phyloP scores from a whole-genome alignment of 1,140 invertebrate genomes.

The Bombyx mori region DNA sequence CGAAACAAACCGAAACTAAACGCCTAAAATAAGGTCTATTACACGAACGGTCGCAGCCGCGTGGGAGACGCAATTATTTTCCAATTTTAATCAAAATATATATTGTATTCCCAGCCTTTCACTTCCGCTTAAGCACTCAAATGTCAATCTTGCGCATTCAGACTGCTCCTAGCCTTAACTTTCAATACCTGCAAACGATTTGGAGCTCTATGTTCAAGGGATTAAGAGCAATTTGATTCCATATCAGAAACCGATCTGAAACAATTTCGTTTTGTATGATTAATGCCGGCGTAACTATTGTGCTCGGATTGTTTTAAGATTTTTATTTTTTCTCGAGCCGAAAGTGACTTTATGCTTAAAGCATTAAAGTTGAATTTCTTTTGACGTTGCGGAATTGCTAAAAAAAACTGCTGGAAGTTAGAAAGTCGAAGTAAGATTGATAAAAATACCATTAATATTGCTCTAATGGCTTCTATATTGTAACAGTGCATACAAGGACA shows the following conservation, averaged over 20 bases:
- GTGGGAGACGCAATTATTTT: constrained; percentile 68
- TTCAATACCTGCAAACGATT: constrained; percentile 6
- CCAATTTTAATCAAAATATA: constrained; percentile 67
- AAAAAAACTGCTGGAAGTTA: constrained; percentile 31
- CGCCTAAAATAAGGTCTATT: constrained; percentile 45
- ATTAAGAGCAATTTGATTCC: constrained; percentile 2
- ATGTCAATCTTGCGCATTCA: constrained; percentile 55
- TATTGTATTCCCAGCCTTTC: constrained; percentile 56
- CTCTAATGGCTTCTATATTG: constrained; percentile 23
- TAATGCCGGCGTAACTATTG: constrained; percentile 35
- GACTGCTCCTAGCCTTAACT: constrained; percentile 38
- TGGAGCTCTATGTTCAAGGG: constrained; percentile 11
- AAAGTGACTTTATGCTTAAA: constrained; percentile 14
- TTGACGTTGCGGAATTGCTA: constrained; percentile 1
- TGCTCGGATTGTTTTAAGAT: constrained; percentile 4
- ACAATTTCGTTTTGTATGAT: constrained; percentile 49
- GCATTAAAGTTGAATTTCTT: constrained; percentile 15
- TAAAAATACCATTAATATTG: constrained; percentile 44
- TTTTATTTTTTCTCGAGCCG: constrained; percentile 11
- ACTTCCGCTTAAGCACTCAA: constrained; percentile 66
- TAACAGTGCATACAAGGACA: too few relatives aligned
- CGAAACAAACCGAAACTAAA: constrained; percentile 37
- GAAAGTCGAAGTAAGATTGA: constrained; percentile 53
- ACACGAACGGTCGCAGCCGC: constrained; percentile 28
- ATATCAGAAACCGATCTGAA: constrained; percentile 26